phyloP scores from a whole-genome alignment of 2,888 invertebrate genomes.

The Adela reaumurella region DNA sequence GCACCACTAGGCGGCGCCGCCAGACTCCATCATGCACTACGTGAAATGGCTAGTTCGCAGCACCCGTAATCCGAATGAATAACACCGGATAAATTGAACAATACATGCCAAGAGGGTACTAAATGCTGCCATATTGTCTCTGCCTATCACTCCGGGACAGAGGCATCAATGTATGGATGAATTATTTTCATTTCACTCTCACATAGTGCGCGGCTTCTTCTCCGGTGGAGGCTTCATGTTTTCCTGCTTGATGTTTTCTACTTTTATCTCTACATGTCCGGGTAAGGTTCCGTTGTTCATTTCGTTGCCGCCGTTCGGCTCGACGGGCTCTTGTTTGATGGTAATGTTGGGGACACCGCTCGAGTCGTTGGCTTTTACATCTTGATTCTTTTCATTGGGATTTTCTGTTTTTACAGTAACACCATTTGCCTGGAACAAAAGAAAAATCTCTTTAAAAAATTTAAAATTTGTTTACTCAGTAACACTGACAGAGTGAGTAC shows the following conservation, averaged over 20 bases:
- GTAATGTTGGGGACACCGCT: slow-evolving; percentile 30
- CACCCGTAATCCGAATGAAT: too few relatives aligned
- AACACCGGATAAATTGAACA: too few relatives aligned
- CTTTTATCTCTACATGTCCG: slow-evolving; percentile 58
- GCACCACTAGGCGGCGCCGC: too few relatives aligned
- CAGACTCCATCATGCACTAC: too few relatives aligned
- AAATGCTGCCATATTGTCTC: too few relatives aligned
- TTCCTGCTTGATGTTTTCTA: slow-evolving; percentile 64
- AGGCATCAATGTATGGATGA: too few relatives aligned
- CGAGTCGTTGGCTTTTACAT: slow-evolving; percentile 32
- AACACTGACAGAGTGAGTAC: too few relatives aligned
- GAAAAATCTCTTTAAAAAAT: too few relatives aligned
- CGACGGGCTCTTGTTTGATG: slow-evolving; percentile 49
- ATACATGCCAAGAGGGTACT: too few relatives aligned
- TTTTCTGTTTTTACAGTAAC: slow-evolving; percentile 45
- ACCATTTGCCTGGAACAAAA: slow-evolving; percentile 31
- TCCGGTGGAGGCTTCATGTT: slow-evolving; percentile 86
- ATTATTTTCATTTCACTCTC: slow-evolving; percentile 15
- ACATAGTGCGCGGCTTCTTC: slow-evolving; percentile 67
- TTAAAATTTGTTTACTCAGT: too few relatives aligned
- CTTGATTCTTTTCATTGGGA: slow-evolving; percentile 30
- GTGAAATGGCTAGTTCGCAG: too few relatives aligned
- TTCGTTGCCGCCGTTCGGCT: slow-evolving; percentile 34
- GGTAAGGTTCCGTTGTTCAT: slow-evolving; percentile 39
- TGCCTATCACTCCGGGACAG: too few relatives aligned